Evolutionary conservation across 1,140 invertebrate genomes (phyloP).

Genomic region (Penaeus chinensis): DNA sequence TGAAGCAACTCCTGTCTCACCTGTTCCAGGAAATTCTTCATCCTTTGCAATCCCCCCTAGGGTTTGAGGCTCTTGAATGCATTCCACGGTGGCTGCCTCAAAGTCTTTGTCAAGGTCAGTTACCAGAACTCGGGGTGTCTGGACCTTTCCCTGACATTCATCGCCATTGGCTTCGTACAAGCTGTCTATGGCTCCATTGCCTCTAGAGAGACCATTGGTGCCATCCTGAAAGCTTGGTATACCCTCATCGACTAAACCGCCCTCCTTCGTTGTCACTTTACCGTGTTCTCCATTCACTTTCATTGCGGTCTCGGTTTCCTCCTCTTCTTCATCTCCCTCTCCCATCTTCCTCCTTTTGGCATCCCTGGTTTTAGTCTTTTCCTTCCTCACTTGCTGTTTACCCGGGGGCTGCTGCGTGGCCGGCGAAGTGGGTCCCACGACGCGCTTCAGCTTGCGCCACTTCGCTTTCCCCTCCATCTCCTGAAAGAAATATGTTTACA

Average conservation of each 20-base stretch:
- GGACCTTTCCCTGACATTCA: neutral
- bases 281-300: neutral
- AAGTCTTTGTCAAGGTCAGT: constrained; percentile 30
- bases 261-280: neutral
- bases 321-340: constrained; percentile 31
- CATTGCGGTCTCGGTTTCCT: neutral
- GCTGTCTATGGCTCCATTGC: neutral
- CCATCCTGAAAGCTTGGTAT: no score
- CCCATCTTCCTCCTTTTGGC: constrained; percentile 40
- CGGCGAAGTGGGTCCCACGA: constrained; percentile 20
- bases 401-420: constrained; percentile 4
- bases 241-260: no score
- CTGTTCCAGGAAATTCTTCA: neutral
- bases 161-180: neutral
- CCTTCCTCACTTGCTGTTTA: constrained; percentile 28
- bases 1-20: neutral
- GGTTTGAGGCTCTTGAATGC: constrained; percentile 14
- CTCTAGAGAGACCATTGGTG: no score
- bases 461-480: constrained; percentile 42
- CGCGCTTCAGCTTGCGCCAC: constrained; percentile 46
- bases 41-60: constrained; percentile 10
- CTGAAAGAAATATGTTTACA: neutral
- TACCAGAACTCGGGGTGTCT: neutral
- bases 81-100: neutral
- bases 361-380: constrained; percentile 26